These are phyloP conservation scores for Chrysolina americana DNA, from an alignment of 2,888 invertebrate species.

Conservation along the genomic window DNA sequence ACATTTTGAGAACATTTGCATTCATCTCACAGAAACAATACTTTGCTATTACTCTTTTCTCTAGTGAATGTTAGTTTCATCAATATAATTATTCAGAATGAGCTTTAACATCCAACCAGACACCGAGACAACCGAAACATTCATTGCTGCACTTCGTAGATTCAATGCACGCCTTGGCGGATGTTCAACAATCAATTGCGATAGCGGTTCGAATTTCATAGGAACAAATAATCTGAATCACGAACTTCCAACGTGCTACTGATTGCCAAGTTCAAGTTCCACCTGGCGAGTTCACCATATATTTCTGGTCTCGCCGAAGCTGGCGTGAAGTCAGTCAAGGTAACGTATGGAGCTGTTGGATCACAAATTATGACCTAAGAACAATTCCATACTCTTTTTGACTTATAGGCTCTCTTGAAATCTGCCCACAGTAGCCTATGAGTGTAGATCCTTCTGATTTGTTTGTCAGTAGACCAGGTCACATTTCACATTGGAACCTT, in stretches of 20 bases:
- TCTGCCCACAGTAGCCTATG: no score
- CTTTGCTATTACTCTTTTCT: no score
- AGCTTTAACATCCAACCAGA: neutral
- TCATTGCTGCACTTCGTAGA: neutral
- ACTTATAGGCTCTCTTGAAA: no score
- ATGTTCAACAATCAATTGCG: neutral
- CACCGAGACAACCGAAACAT: neutral
- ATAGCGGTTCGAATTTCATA: conserved; percentile 11
- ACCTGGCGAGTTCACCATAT: neutral
- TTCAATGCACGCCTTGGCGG: neutral
- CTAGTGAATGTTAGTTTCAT: no score
- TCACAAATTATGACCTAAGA: neutral
- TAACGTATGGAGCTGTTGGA: neutral
- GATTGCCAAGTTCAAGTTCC: conserved; percentile 1
- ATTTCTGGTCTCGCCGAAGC: neutral
- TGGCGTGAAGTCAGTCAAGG: neutral
- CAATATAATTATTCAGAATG: no score
- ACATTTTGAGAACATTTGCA: no score
- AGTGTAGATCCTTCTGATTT: neutral
- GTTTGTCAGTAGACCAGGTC: neutral
- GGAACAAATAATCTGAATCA: neutral
- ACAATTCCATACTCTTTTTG: no score
- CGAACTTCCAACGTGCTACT: neutral
- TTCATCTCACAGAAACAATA: no score
- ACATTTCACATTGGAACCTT: conserved; percentile 9